Evolutionary conservation across 2,888 invertebrate species (phyloP), one percentile per base, ranked within the genome.

Genomic region (Rhagophthalmus giganteus): DNA sequence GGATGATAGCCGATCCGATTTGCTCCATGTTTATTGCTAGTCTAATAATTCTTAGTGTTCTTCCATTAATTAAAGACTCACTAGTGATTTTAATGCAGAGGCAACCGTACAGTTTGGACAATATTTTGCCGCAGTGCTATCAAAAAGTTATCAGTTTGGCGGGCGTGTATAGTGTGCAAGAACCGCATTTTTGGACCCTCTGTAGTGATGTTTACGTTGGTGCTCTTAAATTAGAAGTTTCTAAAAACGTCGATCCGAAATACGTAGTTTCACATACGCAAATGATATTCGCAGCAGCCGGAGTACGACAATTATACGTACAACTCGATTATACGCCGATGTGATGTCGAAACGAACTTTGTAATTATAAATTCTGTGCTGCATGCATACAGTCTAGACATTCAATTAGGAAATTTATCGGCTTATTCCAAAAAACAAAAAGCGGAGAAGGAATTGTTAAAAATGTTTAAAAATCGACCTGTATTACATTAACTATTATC

Each of bases 1-100:
- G 96, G 96, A 94, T 96, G 93, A 88, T 95, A 65, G 97, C 97
- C 3, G 97, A 98, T 76, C 97, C 97, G 0, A 92, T 98, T 62
- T 97, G 97, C 73, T 97, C 97, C 1, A 93, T 98, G 85, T 94
- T 95, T 63, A 98, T 98, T 62, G 90, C 97, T 6, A 69, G 90
- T 13, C 80, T 97, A 14, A 95, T 98, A 68, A 90, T 87, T 12
- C 77, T 90, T 24, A 96, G 95, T 81, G 95, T 90, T 12, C 68
- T 91, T 49, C 84, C 90, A 26, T 76, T 93, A 58, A 85, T 93
- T 63, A 87, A 86, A 66, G 96, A 97, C 70, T 94, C 95, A 0
- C 84, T 91, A 24, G 81, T 87, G 67, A 86, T 98, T 64, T 78
- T 98, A 24, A 95, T 97, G 95, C 96, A 96, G 78, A 79, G 97